Percentiles rank a stretch among this genome's conserved stretches.
phyloP scores from a whole-genome alignment of 2,797 vertebrate genomes.

The Eutrigla gurnardus region DNA sequence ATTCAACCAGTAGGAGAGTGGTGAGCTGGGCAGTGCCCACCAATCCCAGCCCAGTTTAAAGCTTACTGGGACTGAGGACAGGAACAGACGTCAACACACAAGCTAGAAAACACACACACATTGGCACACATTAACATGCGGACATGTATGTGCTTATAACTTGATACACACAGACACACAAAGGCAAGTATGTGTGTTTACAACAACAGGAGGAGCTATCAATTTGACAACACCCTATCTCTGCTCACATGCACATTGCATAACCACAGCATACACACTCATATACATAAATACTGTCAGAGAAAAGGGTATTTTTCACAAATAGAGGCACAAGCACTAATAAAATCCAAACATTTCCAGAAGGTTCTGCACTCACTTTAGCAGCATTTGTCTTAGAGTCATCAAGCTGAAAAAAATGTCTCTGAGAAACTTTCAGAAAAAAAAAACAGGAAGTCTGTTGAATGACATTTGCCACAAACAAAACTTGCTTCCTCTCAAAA shows the following conservation, averaged over 20 bases:
- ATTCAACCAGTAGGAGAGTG: constrained; percentile 33
- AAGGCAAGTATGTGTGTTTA: constrained; percentile 6
- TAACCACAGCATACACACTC: background rate
- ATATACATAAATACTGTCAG: background rate
- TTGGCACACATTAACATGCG: background rate
- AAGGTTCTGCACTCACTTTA: constrained; percentile 5
- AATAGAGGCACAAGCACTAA: background rate
- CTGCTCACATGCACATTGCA: background rate
- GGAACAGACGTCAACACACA: constrained; percentile 22
- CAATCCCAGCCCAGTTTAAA: constrained; percentile 10
- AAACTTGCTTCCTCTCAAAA: constrained; percentile 61
- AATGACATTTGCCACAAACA: constrained; percentile 60
- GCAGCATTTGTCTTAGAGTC: constrained; percentile 26
- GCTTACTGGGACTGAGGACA: constrained; percentile 15
- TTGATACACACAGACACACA: constrained; percentile 4
- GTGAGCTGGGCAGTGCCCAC: constrained; percentile 26
- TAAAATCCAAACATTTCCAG: background rate
- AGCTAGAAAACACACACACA: background rate
- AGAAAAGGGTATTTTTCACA: constrained; percentile 12
- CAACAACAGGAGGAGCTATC: constrained; percentile 7
- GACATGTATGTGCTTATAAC: background rate
- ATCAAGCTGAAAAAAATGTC: constrained; percentile 6
- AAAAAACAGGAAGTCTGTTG: constrained; percentile 71
- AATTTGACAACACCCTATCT: constrained; percentile 1
- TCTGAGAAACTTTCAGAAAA: constrained; percentile 8